Percentiles rank a stretch among this genome's conserved stretches.
These are phyloP conservation scores for Phaetusa simplex DNA, from an alignment of 2,113 vertebrate species.

Conservation along the genomic window DNA sequence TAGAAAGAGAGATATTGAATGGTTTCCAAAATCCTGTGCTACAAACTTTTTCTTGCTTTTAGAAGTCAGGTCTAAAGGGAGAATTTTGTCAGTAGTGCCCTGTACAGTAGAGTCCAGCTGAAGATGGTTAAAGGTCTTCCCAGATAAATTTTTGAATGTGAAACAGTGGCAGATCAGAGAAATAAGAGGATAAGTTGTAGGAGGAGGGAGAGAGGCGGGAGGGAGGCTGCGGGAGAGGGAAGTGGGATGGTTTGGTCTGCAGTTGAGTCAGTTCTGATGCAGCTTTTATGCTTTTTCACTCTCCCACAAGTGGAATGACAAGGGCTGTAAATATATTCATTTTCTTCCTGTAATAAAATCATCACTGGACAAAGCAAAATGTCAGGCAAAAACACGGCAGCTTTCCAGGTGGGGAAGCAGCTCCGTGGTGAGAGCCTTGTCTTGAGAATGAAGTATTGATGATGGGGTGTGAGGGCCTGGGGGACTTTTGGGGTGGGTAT, in stretches of 20 bases:
- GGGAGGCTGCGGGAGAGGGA: neutral
- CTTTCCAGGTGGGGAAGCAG: neutral
- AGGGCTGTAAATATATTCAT: neutral
- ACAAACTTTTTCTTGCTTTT: neutral
- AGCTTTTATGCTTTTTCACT: neutral
- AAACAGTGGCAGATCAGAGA: neutral
- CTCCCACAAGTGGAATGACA: neutral
- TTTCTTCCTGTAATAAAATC: slow-evolving; percentile 17
- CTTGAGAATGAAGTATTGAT: neutral
- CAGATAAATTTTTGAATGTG: neutral
- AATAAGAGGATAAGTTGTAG: neutral
- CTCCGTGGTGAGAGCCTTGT: neutral
- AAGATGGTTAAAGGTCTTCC: neutral
- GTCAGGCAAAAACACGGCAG: neutral
- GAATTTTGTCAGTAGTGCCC: neutral
- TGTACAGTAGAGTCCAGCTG: neutral
- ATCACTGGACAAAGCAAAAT: neutral
- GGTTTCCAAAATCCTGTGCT: neutral
- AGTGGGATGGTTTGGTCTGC: neutral
- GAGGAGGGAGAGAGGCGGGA: neutral
- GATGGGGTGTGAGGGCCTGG: too few relatives aligned
- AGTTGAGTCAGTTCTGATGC: neutral
- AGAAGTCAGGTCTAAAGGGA: neutral
- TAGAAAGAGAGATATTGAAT: neutral
- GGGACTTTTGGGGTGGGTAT: neutral